These are phyloP conservation scores for Luehdorfia chinensis DNA, from an alignment of 1,140 invertebrate genomes.

Conservation along the genomic window DNA sequence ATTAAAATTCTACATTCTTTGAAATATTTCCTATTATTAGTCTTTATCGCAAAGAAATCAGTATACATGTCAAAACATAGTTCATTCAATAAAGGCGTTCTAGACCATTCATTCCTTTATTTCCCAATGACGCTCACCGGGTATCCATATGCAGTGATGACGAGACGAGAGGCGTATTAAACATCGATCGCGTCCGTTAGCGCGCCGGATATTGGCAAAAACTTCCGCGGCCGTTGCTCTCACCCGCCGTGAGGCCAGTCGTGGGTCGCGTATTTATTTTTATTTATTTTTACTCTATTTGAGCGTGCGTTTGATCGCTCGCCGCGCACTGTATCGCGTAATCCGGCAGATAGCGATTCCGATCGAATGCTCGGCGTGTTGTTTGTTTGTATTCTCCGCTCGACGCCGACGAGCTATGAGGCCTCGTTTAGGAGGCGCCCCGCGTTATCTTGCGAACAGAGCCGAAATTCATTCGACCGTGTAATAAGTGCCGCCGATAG, in stretches of 20 bases:
- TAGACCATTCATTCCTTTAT: too few species aligned
- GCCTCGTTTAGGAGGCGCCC: slow-evolving; percentile 66
- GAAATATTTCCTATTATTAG: too few species aligned
- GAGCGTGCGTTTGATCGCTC: slow-evolving; percentile 23
- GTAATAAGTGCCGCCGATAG: slow-evolving; percentile 53
- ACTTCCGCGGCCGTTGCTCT: slow-evolving; percentile 55
- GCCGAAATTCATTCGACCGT: slow-evolving; percentile 60
- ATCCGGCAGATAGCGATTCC: slow-evolving; percentile 56
- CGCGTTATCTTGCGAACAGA: slow-evolving; percentile 54
- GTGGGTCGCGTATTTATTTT: slow-evolving; percentile 40
- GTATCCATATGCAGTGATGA: too few species aligned
- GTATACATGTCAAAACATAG: too few species aligned
- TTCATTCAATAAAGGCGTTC: too few species aligned
- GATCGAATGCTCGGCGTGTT: slow-evolving; percentile 43
- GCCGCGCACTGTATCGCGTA: slow-evolving; percentile 40
- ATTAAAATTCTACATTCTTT: too few species aligned
- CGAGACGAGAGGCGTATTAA: too few species aligned
- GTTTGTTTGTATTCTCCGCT: slow-evolving; percentile 49
- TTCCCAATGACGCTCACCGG: too few species aligned
- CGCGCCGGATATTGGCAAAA: slow-evolving; percentile 47
- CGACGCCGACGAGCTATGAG: slow-evolving; percentile 45
- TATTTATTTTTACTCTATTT: slow-evolving; percentile 41
- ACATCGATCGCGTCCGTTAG: slow-evolving; percentile 21
- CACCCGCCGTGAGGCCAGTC: slow-evolving; percentile 38
- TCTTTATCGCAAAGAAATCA: too few species aligned